A percentile compares a stretch with the other conserved stretches of the same genome.
phyloP scores from a whole-genome alignment of 2,113 vertebrate species.

The Fulica atra region DNA sequence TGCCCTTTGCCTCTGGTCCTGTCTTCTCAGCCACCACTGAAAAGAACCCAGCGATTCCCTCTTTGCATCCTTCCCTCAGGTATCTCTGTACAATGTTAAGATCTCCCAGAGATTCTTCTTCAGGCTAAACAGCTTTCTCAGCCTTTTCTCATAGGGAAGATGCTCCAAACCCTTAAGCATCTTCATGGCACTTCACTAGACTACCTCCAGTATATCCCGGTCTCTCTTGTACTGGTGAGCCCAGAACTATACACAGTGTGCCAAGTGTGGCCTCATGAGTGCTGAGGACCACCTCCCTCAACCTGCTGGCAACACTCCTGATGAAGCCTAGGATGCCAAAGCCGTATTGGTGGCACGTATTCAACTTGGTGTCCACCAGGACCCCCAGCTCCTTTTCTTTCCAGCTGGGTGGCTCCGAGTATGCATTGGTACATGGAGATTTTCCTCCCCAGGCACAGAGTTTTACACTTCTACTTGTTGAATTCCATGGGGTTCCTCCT shows the following conservation, averaged over 20 bases:
- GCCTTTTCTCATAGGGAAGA: neutral
- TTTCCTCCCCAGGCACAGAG: neutral
- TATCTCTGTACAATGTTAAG: neutral
- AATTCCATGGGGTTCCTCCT: neutral
- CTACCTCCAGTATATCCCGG: neutral
- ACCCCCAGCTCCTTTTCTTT: neutral
- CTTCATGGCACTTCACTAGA: neutral
- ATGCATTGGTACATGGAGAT: neutral
- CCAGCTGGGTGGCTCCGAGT: neutral
- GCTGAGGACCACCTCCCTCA: neutral
- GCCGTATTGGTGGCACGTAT: neutral
- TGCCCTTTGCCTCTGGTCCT: neutral
- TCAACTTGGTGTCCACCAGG: neutral
- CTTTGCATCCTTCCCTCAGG: neutral
- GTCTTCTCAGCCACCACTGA: neutral
- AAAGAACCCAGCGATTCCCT: fast-evolving
- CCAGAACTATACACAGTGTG: neutral
- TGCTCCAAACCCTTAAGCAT: neutral
- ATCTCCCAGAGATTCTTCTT: neutral
- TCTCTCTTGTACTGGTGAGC: neutral
- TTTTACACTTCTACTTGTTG: neutral
- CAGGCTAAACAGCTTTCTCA: neutral
- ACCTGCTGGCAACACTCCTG: neutral
- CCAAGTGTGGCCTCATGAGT: neutral
- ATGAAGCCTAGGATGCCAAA: neutral